A percentile compares a stretch with the other conserved stretches of the same genome.
Conservation (phyloP, 2,113 vertebrate genomes). For the Noturus placidus region DNA sequence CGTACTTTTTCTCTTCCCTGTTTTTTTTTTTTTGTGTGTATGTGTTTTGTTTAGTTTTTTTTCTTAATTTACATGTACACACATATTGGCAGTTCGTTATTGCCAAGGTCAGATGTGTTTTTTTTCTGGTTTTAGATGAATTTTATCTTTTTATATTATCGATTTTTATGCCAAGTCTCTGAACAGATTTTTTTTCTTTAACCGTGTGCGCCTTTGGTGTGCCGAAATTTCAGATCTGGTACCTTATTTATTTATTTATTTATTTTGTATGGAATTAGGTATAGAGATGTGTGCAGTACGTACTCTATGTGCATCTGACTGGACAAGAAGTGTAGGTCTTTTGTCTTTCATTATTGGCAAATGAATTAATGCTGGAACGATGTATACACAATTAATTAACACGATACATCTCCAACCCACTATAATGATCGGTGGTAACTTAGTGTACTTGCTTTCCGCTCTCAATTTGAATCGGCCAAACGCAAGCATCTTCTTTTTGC, state of each 20-base stretch:
- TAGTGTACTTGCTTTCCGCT: neutral
- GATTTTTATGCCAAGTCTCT: slow-evolving; percentile 28
- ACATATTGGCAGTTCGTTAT: neutral
- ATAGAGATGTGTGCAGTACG: neutral
- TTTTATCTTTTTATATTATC: neutral
- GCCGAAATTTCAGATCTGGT: slow-evolving; percentile 66
- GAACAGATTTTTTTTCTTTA: slow-evolving; percentile 45
- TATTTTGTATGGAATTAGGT: neutral
- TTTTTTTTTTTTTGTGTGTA: slow-evolving; percentile 20
- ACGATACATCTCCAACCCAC: neutral
- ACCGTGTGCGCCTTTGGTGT: slow-evolving; percentile 66
- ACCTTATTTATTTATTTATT: neutral
- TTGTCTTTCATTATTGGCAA: neutral
- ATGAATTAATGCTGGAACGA: neutral
- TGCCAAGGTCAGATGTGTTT: neutral
- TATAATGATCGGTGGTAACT: neutral
- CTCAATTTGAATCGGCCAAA: neutral
- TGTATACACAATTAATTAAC: neutral
- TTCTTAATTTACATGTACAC: neutral
- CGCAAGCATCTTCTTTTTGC: neutral
- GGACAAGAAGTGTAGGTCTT: neutral
- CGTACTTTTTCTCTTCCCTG: slow-evolving; percentile 29
- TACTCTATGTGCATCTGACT: neutral
- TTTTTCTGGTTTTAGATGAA: neutral
- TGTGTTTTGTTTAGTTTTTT: neutral